Percentiles rank a stretch among this genome's conserved stretches.
These are phyloP conservation scores for Burhinus oedicnemus DNA, from an alignment of 2,113 vertebrate genomes.

Conservation along the genomic window DNA sequence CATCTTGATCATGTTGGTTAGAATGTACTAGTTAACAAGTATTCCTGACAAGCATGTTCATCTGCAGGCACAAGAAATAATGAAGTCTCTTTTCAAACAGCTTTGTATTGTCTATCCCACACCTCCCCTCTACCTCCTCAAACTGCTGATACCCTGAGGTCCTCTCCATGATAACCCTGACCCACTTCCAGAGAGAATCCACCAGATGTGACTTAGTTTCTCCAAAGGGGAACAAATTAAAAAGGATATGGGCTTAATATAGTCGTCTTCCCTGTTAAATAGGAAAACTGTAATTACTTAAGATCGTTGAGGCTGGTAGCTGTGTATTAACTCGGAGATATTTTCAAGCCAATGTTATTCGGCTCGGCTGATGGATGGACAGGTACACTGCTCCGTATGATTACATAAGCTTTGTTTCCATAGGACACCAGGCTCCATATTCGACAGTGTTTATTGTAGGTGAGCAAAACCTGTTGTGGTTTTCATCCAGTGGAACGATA, in stretches of 20 bases:
- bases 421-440: background rate
- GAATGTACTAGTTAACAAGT: background rate
- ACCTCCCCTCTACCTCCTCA: background rate
- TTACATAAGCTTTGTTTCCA: background rate
- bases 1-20: background rate
- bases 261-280: background rate
- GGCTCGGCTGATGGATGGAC: background rate
- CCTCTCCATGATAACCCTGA: background rate
- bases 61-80: background rate
- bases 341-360: background rate
- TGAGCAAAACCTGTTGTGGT: background rate
- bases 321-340: background rate
- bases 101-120: background rate
- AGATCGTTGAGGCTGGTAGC: background rate
- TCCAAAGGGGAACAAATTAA: background rate
- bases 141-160: background rate
- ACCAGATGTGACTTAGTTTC: background rate
- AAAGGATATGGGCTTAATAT: background rate
- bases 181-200: background rate
- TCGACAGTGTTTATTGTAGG: background rate
- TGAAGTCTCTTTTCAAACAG: background rate
- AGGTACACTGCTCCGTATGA: background rate
- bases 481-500: background rate
- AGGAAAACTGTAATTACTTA: background rate
- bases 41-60: fast-evolving